These are phyloP conservation scores for Rotaria sp. DNA, from an alignment of 2,888 invertebrate genomes.

Conservation along the genomic window DNA sequence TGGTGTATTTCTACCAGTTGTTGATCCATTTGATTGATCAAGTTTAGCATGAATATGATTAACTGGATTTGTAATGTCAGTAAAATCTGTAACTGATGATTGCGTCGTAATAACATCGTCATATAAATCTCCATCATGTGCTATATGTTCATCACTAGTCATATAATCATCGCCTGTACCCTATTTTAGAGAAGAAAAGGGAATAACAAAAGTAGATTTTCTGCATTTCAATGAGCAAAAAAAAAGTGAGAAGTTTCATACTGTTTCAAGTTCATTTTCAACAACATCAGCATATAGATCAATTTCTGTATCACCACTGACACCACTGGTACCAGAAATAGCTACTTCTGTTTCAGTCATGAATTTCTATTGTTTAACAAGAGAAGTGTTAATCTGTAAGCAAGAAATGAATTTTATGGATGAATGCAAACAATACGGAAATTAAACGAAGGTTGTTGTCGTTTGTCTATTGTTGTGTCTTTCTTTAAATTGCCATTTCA, in stretches of 20 bases:
- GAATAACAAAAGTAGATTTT: too few species aligned
- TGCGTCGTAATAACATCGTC: constrained; percentile 26
- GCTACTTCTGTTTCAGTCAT: background rate
- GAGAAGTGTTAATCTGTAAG: background rate
- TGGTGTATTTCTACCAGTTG: background rate
- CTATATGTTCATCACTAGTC: background rate
- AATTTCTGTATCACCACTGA: constrained; percentile 30
- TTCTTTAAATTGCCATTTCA: background rate
- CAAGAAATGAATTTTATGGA: background rate
- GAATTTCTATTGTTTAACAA: background rate
- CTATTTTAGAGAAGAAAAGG: background rate
- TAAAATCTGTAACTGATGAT: background rate
- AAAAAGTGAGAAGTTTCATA: background rate
- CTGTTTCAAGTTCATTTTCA: constrained; percentile 31
- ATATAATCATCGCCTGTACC: background rate
- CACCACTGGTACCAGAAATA: background rate
- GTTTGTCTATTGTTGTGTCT: background rate
- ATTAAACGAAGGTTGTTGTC: background rate
- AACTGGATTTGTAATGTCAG: background rate
- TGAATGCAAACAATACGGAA: background rate
- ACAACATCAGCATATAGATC: constrained; percentile 40
- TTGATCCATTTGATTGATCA: background rate
- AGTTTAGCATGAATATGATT: background rate
- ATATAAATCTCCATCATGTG: constrained; percentile 11
- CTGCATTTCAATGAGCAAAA: too few species aligned